phyloP scores from a whole-genome alignment of 1,140 invertebrate genomes.

The Hyposmocoma kahamanoa region DNA sequence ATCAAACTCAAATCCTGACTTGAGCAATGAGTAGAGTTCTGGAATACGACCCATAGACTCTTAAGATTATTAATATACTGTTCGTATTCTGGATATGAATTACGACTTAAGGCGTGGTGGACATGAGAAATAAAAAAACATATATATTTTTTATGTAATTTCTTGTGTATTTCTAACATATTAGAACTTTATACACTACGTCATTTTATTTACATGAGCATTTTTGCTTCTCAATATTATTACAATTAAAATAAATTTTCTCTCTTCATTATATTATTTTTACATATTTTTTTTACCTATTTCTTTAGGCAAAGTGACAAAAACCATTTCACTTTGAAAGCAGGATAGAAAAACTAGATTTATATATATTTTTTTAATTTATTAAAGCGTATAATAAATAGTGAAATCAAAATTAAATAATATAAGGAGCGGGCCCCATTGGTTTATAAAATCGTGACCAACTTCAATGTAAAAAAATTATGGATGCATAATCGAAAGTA shows the following conservation, averaged over 20 bases:
- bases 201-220: slow-evolving; percentile 65
- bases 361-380: slow-evolving; percentile 2
- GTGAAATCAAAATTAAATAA: too few species aligned
- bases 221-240: slow-evolving; percentile 56
- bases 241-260: slow-evolving; percentile 62
- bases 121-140: background rate
- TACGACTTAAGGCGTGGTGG: background rate
- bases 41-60: too few species aligned
- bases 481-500: too few species aligned
- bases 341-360: background rate
- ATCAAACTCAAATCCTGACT: too few species aligned
- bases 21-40: too few species aligned
- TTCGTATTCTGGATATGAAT: too few species aligned
- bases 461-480: too few species aligned
- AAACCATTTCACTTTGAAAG: slow-evolving; percentile 23
- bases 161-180: slow-evolving; percentile 62
- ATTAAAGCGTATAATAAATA: too few species aligned
- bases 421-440: slow-evolving; percentile 23
- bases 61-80: too few species aligned
- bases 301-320: slow-evolving; percentile 54
- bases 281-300: slow-evolving; percentile 38
- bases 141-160: slow-evolving; percentile 42
- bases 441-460: too few species aligned
- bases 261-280: slow-evolving; percentile 58
- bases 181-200: slow-evolving; percentile 57